Percentiles rank a stretch among this genome's conserved stretches.
Conservation (phyloP, 2,888 invertebrate species). For the Steinernema hermaphroditum region DNA sequence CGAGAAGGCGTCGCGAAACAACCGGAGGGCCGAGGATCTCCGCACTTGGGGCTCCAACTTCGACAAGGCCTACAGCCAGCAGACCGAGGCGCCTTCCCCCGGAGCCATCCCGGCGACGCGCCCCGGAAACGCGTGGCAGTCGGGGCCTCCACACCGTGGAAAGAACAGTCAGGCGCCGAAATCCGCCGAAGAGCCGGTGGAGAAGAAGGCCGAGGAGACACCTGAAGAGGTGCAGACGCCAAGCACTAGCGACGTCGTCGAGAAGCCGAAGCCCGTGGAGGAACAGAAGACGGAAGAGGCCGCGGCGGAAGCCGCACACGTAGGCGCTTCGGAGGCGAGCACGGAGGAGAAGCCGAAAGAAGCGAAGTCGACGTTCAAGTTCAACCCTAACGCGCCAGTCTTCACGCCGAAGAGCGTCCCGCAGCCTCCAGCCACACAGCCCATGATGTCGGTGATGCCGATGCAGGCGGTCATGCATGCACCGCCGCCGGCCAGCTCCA, state of each 20-base stretch:
- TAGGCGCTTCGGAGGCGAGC: background rate
- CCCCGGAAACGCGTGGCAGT: slow-evolving; percentile 16
- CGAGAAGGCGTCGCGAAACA: slow-evolving; percentile 15
- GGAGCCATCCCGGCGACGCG: background rate
- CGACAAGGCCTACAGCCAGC: slow-evolving; percentile 16
- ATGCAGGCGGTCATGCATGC: slow-evolving; percentile 6
- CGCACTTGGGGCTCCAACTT: slow-evolving; percentile 26
- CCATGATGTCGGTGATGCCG: slow-evolving; percentile 1
- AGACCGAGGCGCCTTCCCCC: background rate
- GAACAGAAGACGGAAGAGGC: background rate
- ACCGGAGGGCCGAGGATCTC: slow-evolving; percentile 26
- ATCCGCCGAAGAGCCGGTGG: background rate
- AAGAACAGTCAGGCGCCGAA: background rate
- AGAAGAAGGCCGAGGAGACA: background rate
- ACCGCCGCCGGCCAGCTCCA: background rate
- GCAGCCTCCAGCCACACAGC: background rate
- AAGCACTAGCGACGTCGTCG: no score
- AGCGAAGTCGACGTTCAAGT: slow-evolving; percentile 6
- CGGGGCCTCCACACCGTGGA: slow-evolving; percentile 6
- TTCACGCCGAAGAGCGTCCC: background rate
- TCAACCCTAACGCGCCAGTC: slow-evolving; percentile 17
- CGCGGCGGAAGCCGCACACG: background rate
- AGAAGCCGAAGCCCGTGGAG: slow-evolving; percentile 4
- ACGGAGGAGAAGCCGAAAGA: background rate
- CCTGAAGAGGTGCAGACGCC: background rate